Percentiles rank a stretch among this genome's conserved stretches.
Conservation (phyloP, 1,140 invertebrate species). For the Halyomorpha halys region DNA sequence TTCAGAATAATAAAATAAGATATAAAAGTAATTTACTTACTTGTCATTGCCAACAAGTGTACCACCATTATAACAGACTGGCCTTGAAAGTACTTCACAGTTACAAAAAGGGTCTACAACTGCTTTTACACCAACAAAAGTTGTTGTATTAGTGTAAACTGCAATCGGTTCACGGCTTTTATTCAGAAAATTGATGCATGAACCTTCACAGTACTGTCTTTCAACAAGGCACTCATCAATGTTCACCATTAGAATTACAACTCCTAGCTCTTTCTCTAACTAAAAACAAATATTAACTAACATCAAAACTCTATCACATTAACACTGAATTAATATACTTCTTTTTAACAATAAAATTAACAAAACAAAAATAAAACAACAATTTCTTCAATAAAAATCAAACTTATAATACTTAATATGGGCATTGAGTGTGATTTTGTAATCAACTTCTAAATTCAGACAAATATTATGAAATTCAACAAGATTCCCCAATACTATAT, state of each 20-base stretch:
- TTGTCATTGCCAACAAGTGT: slow-evolving; percentile 45
- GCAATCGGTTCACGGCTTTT: slow-evolving; percentile 59
- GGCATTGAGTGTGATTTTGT: too few species aligned
- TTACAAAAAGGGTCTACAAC: slow-evolving; percentile 63
- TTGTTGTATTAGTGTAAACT: slow-evolving; percentile 79
- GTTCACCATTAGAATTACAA: slow-evolving; percentile 68
- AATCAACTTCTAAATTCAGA: too few species aligned
- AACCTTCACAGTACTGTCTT: slow-evolving; percentile 54
- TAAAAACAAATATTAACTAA: slow-evolving; percentile 30
- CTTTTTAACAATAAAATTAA: too few species aligned
- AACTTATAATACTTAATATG: too few species aligned
- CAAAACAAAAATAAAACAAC: too few species aligned
- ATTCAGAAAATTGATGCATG: slow-evolving; percentile 60
- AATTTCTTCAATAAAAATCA: too few species aligned
- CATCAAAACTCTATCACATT: too few species aligned
- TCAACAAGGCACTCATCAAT: slow-evolving; percentile 79
- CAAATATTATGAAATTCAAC: too few species aligned
- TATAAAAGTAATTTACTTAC: slow-evolving; percentile 36
- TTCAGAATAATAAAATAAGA: too few species aligned
- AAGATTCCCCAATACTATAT: too few species aligned
- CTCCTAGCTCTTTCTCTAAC: slow-evolving; percentile 56
- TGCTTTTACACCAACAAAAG: slow-evolving; percentile 78
- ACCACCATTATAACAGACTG: slow-evolving; percentile 60
- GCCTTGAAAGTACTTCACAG: slow-evolving; percentile 40
- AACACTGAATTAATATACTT: too few species aligned